Evolutionary conservation across 1,140 invertebrate genomes (phyloP).

Genomic region (Oscheius sp.): DNA sequence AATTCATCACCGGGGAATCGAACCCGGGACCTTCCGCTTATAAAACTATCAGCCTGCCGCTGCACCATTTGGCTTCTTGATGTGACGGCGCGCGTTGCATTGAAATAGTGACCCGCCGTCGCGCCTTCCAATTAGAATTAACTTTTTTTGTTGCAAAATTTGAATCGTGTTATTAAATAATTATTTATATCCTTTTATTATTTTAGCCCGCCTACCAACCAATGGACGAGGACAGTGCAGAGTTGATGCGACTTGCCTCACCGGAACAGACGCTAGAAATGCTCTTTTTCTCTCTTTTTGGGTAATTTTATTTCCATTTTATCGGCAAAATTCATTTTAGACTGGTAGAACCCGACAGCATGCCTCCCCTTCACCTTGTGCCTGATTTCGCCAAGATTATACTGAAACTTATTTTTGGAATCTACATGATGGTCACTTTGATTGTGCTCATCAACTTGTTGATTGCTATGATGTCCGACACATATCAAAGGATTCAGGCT

Average conservation of each 20-base stretch:
- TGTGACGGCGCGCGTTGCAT: too few species aligned
- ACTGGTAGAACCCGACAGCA: slow-evolving; percentile 73
- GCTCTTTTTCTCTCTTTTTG: slow-evolving; percentile 95
- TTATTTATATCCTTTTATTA: not conserved
- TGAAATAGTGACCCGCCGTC: too few species aligned
- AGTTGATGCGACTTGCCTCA: slow-evolving; percentile 60
- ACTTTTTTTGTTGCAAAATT: too few species aligned
- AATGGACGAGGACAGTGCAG: slow-evolving; percentile 60
- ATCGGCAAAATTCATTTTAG: not conserved
- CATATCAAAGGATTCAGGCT: slow-evolving; percentile 93
- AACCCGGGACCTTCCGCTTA: too few species aligned
- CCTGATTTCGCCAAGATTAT: slow-evolving; percentile 66
- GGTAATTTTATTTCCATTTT: slow-evolving; percentile 66
- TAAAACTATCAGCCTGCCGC: too few species aligned
- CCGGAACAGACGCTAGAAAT: slow-evolving; percentile 88
- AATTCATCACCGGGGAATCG: too few species aligned
- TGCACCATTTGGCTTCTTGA: too few species aligned
- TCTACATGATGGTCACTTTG: slow-evolving; percentile 94
- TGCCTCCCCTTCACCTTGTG: slow-evolving; percentile 66
- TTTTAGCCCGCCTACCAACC: slow-evolving; percentile 56
- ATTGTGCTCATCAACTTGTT: slow-evolving; percentile 96
- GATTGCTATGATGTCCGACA: slow-evolving; percentile 99
- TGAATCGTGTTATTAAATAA: too few species aligned
- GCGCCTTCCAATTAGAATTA: too few species aligned
- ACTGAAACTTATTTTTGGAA: slow-evolving; percentile 73